phyloP scores from a whole-genome alignment of 2,888 invertebrate genomes.

The Pristionchus entomophagus region DNA sequence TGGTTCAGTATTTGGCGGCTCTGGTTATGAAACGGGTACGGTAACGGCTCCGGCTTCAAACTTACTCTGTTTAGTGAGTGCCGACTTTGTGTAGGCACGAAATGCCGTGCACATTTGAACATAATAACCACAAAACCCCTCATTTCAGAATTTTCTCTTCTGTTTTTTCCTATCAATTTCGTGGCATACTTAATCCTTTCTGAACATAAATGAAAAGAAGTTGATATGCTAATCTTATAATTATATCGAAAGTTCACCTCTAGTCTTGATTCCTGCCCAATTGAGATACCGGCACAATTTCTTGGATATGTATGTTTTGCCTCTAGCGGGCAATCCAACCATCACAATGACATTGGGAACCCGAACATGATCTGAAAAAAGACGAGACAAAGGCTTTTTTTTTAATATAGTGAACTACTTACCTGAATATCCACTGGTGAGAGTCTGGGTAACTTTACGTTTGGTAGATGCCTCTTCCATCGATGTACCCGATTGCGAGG shows the following conservation, averaged over 20 bases:
- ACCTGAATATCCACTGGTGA: conserved; percentile 43
- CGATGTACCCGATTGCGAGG: not conserved
- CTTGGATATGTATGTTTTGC: conserved; percentile 99
- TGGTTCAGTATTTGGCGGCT: too few species aligned
- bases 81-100: too few species aligned
- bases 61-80: too few species aligned
- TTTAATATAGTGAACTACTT: not conserved
- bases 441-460: conserved; percentile 41
- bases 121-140: too few species aligned
- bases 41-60: too few species aligned
- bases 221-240: too few species aligned
- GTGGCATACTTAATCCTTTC: too few species aligned
- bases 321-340: conserved; percentile 98
- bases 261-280: conserved; percentile 98
- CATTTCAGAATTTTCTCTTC: too few species aligned
- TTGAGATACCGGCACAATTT: conserved; percentile 97
- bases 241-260: conserved; percentile 72
- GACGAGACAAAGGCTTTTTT: not conserved
- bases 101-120: too few species aligned
- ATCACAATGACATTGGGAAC: conserved; percentile 95
- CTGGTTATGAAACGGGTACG: too few species aligned
- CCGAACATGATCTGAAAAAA: conserved; percentile 69
- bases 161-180: too few species aligned
- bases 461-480: conserved; percentile 45
- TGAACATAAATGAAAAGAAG: too few species aligned